phyloP scores from a whole-genome alignment of 2,113 vertebrate species.

The Bucco capensis region DNA sequence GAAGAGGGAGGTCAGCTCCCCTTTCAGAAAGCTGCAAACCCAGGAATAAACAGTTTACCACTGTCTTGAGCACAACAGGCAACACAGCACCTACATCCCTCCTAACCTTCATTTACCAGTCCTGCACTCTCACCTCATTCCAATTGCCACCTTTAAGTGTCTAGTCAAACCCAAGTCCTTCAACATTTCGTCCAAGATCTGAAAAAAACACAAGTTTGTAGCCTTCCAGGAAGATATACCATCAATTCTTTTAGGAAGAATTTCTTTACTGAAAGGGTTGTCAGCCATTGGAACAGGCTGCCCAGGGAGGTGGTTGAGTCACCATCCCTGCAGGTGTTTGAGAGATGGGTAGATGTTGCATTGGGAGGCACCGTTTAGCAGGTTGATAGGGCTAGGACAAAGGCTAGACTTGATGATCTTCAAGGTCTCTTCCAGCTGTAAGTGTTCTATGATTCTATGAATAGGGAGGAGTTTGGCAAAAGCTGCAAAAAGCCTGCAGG shows the following conservation, averaged over 20 bases:
- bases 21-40: neutral
- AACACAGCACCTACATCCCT: neutral
- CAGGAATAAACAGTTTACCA: neutral
- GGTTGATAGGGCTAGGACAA: too few relatives aligned
- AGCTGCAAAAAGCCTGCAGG: neutral
- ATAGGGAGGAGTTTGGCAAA: neutral
- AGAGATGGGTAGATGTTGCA: too few relatives aligned
- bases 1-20: neutral
- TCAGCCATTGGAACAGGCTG: too few relatives aligned
- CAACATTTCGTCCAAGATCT: neutral
- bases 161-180: neutral
- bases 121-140: neutral
- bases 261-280: too few relatives aligned
- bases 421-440: too few relatives aligned
- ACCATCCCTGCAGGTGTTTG: too few relatives aligned
- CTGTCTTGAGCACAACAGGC: neutral
- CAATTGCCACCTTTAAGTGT: neutral
- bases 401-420: too few relatives aligned
- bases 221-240: neutral
- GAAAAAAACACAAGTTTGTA: fast-evolving
- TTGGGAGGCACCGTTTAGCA: too few relatives aligned
- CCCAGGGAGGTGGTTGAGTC: too few relatives aligned
- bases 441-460: too few relatives aligned
- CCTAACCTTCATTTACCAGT: neutral
- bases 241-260: too few relatives aligned